A percentile compares a stretch with the other conserved stretches of the same genome.
These are phyloP conservation scores for Colinus virginianus DNA, from an alignment of 2,113 vertebrate species.

Conservation along the genomic window DNA sequence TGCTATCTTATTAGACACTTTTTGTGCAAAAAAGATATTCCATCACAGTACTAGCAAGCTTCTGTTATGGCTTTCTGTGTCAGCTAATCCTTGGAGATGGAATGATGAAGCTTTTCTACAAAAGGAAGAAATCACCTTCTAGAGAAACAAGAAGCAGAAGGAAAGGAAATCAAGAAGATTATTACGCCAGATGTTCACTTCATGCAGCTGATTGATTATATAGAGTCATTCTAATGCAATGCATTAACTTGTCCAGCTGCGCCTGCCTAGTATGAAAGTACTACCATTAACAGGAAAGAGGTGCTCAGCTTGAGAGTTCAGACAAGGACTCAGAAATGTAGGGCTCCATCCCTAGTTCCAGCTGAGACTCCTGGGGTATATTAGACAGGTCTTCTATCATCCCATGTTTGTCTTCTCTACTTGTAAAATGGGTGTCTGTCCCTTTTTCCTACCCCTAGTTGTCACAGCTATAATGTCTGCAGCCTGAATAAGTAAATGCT, in stretches of 20 bases:
- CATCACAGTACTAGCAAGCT: not conserved
- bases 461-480: not conserved
- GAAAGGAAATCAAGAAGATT: constrained; percentile 9
- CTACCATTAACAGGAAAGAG: not conserved
- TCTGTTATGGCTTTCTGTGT: constrained; percentile 18
- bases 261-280: not conserved
- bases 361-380: not conserved
- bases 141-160: constrained; percentile 36
- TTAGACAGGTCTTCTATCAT: not conserved
- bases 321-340: not conserved
- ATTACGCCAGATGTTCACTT: constrained; percentile 18
- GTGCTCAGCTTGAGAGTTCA: not conserved
- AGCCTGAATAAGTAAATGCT: not conserved
- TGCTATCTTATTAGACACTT: not conserved
- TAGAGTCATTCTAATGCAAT: not conserved
- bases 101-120: constrained; percentile 28
- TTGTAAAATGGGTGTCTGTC: not conserved
- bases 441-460: not conserved
- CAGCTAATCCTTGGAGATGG: constrained; percentile 37
- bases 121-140: constrained; percentile 16
- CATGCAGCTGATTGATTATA: constrained; percentile 21
- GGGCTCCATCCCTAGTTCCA: not conserved
- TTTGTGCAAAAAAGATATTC: constrained; percentile 5
- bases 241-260: not conserved
- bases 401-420: not conserved